Evolutionary conservation across 2,113 vertebrate genomes (phyloP), one percentile per base, ranked within the genome.

Genomic region (Hemicordylus capensis): DNA sequence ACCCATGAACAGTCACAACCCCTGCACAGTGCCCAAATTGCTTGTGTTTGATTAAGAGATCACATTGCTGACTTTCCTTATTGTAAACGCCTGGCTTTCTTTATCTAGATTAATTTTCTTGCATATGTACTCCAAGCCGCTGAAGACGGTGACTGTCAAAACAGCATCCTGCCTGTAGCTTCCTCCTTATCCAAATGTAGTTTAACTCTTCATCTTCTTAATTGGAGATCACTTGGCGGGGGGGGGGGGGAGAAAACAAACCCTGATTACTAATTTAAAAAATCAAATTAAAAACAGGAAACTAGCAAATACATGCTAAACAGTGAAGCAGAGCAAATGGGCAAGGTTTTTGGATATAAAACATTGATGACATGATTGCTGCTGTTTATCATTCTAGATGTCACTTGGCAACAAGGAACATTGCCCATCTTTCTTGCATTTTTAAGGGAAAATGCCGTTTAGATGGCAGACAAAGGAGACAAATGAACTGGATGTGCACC

Each of bases 331-430:
- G 59, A 59, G 26, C 67, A 44, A 44, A 46, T 12, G 48, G 77
- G 44, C 24, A 59, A 77, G 75, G 51, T 76, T 90, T 88, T 89
- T 10, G 72, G 20, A 39, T 89, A 76, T 79, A 85, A 51, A 66
- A 67, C 31, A 93, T 93, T 96, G 96, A 96, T 96, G 95, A 92
- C 94, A 93, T 95, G 94, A 96, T 96, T 96, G 96, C 94, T 93
- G 92, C 70, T 83, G 92, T 92, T 92, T 96, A 93, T 92, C 94
- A 96, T 96, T 96, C 95, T 96, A 95, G 96, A 96, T 95, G 94
- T 93, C 91, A 96, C 96, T 96, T 96, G 96, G 94, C 95, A 96
- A 69, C 79, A 96, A 94, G 94, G 95, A 96, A 96, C 96, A 95
- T 96, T 94, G 95, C 94, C 96, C 94, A 86, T 85, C 94, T 94